Base-by-base conservation (phyloP, 2,113 vertebrate genomes). In the Taurulus bubalis region DNA sequence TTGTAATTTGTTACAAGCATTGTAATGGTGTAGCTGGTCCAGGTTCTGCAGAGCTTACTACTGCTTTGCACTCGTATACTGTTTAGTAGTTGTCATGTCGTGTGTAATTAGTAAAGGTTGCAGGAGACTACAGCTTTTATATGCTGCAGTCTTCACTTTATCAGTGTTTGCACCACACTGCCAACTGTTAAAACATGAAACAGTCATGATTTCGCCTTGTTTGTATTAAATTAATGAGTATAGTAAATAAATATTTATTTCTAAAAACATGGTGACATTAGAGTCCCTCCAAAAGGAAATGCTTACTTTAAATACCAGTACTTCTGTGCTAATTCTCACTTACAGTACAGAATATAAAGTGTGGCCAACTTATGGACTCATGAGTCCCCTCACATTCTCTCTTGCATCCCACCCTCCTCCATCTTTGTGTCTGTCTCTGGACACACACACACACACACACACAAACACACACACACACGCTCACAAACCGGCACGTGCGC, bases 1-100 rank as follows among this genome's bases (percentile, higher is more conserved):
- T 53, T 59, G 71, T 75, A 63, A 83, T 75, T 72, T 67, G 60
- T 82, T 75, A 72, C 75, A 51, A 64, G 79, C 36, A 69, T 66
- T 74, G 51, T 82, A 63, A 84, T 75, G 70, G 32, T 56, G 59
- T 71, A 47, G 34, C 68, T 59, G 62, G 28, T 60, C 45, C 66
- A 64, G 67, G 42, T 80, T 65, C 47, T 75, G 68, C 76, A 49
- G 20, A n/a, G 71, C 32, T 45, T 9, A 53, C 7, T 63, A 11
- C 34, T 20, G 56, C 14, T 32, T 0, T 20, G 24, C 24, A 28
- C 4, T 71, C n/a, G 26, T 36, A 80, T 60, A 14, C 26, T 42
- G 32, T 30, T 71, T 22, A 34, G 22, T n/a, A 42, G 3, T 40
- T n/a, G 24, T 64, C 24, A 59, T 63, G 47, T 62, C 42, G 22